A percentile compares a stretch with the other conserved stretches of the same genome.
phyloP scores from a whole-genome alignment of 2,888 invertebrate genomes.

The Thysanoteuthis rhombus region DNA sequence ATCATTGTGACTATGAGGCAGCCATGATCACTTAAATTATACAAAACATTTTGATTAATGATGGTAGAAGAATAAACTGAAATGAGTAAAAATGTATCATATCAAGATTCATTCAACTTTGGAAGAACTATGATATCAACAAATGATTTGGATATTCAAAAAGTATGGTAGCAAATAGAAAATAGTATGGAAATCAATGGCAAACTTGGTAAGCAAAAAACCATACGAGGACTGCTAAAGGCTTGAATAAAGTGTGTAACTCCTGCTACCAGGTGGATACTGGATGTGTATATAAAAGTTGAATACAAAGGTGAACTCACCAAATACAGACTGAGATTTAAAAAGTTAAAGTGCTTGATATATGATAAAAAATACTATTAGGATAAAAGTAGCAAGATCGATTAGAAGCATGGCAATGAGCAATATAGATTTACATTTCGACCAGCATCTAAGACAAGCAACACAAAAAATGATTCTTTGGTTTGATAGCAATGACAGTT shows the following conservation, averaged over 20 bases:
- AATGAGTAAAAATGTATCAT: background rate
- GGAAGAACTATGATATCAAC: background rate
- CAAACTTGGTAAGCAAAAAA: background rate
- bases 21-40: background rate
- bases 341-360: background rate
- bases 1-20: background rate
- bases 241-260: background rate
- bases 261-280: background rate
- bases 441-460: background rate
- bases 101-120: background rate
- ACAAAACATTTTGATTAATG: background rate
- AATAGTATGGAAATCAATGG: background rate
- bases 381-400: background rate
- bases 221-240: background rate
- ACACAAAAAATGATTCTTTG: background rate
- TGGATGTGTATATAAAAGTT: background rate
- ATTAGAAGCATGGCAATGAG: background rate
- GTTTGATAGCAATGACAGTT: background rate
- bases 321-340: slow-evolving; percentile 16
- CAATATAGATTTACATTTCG: background rate
- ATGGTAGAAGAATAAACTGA: background rate
- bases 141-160: background rate
- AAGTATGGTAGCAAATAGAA: background rate
- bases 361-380: background rate
- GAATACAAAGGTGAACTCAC: slow-evolving; percentile 12